Conservation (phyloP, 1,140 invertebrate species). For the Homarus americanus region DNA sequence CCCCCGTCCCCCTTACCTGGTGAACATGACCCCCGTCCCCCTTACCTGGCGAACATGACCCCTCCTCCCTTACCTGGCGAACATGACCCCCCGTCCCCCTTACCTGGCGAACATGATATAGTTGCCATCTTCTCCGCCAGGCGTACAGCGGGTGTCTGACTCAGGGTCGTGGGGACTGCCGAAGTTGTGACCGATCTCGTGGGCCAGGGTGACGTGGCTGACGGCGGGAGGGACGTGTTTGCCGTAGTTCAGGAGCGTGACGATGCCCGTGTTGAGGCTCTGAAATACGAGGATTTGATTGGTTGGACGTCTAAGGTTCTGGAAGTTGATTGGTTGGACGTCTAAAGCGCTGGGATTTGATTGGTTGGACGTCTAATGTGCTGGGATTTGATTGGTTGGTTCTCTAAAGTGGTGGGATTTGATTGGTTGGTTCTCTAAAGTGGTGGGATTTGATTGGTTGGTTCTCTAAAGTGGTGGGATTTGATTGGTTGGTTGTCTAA, state of each 20-base stretch:
- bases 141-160: slow-evolving; percentile 85
- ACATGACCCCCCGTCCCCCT: neutral
- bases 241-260: slow-evolving; percentile 98
- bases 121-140: slow-evolving; percentile 90
- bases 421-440: no score
- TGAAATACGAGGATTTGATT: slow-evolving; percentile 78
- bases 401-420: no score
- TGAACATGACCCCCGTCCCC: neutral
- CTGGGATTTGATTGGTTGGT: no score
- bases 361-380: no score
- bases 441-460: no score
- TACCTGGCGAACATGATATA: slow-evolving; percentile 97
- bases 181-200: slow-evolving; percentile 99
- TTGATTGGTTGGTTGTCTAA: no score
- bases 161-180: slow-evolving; percentile 97
- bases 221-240: slow-evolving; percentile 98
- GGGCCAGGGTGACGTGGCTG: slow-evolving; percentile 98
- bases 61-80: neutral
- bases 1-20: neutral
- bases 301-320: no score
- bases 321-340: no score
- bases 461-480: no score
- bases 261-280: slow-evolving; percentile 98
- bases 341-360: no score
- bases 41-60: no score